Evolutionary conservation across 2,888 invertebrate genomes (phyloP).

Genomic region (Chelonus formosanus): DNA sequence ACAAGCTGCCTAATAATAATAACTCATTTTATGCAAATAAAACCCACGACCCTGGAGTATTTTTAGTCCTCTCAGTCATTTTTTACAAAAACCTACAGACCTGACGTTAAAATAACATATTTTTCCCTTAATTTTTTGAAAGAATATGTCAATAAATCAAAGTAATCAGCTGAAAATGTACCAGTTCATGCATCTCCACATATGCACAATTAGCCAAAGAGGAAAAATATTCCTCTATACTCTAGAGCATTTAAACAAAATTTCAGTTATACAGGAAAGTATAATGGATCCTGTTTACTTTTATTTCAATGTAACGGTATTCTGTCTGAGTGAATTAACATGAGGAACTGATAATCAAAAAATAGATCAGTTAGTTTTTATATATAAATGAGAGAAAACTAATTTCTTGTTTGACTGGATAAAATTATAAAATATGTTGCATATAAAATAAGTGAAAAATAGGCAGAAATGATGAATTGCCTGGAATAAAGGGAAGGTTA

Average conservation of each 20-base stretch:
- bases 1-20: constrained; percentile 42
- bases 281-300: too few relatives aligned
- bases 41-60: background rate
- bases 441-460: constrained; percentile 66
- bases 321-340: too few relatives aligned
- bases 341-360: background rate
- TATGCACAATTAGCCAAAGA: background rate
- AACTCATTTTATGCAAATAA: constrained; percentile 58
- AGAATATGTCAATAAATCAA: constrained; percentile 62
- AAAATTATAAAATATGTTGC: constrained; percentile 66
- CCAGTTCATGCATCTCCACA: constrained; percentile 5
- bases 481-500: constrained; percentile 52
- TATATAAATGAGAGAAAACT: constrained; percentile 9
- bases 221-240: background rate
- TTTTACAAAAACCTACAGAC: background rate
- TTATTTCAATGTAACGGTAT: too few relatives aligned
- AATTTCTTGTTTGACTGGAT: constrained; percentile 53
- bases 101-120: constrained; percentile 54
- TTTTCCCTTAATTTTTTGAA: constrained; percentile 61
- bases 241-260: too few relatives aligned
- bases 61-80: constrained; percentile 14
- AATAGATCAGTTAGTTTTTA: constrained; percentile 7
- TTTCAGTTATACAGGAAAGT: too few relatives aligned
- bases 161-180: constrained; percentile 51
- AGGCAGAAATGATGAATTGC: constrained; percentile 65